Percentiles rank a stretch among this genome's conserved stretches.
Conservation (phyloP, 2,113 vertebrate species). For the Erinaceus europaeus region DNA sequence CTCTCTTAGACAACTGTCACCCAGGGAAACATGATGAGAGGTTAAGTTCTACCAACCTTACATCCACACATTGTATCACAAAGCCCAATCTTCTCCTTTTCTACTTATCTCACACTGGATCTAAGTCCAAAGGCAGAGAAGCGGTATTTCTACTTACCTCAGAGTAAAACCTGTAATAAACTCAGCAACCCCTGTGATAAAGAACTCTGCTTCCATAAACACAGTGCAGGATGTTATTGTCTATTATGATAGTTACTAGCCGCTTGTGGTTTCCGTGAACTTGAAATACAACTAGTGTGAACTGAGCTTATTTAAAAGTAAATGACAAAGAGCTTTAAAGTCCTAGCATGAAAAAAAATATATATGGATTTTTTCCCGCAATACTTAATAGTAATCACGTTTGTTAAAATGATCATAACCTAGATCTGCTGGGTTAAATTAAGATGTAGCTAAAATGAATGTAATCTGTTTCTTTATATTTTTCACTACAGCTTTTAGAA, state of each 20-base stretch:
- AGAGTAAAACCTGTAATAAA: neutral
- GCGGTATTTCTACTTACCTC: neutral
- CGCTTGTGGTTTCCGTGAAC: neutral
- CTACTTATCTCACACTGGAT: too few species aligned
- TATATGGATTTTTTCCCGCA: neutral
- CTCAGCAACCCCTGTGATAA: neutral
- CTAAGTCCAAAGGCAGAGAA: too few species aligned
- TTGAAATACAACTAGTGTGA: neutral
- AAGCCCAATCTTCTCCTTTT: neutral
- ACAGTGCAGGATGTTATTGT: neutral
- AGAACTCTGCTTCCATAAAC: neutral
- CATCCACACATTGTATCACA: neutral
- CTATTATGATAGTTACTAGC: rapidly evolving
- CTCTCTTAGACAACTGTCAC: neutral
- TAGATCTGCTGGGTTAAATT: neutral
- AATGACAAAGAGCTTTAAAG: neutral
- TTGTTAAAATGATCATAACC: neutral
- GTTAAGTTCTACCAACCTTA: neutral
- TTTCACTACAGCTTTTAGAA: neutral
- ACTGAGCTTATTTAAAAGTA: neutral
- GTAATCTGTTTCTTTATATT: neutral
- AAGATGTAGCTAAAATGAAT: conserved; percentile 9
- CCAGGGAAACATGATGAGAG: neutral
- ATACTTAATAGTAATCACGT: neutral
- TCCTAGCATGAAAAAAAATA: neutral